Base-by-base conservation (phyloP, 2,888 invertebrate species). In the Cecidostiba fungosa region DNA sequence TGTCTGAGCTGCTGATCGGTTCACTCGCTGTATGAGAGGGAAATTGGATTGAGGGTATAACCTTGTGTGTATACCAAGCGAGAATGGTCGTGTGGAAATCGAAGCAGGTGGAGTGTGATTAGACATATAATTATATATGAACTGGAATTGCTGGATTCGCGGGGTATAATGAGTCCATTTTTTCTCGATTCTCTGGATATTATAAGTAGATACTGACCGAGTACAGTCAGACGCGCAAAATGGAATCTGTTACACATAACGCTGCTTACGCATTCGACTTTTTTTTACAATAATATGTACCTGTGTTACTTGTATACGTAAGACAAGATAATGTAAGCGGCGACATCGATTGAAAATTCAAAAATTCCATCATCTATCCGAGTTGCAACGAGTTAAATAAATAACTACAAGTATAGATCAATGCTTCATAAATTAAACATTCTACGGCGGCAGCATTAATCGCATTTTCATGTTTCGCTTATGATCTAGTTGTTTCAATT, bases 401-500 rank as follows among this genome's bases (percentile, higher is more conserved):
- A 39, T 39, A 66, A 23, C 36, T 54, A 10, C 2, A 59, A 79
- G 70, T 70, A 70, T 32, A 1, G 32, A 1, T 10, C 12, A 70
- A 72, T 32, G 29, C 54, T 43, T 74, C 50, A 62, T 69, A 76
- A 85, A 81, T 85, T 32, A 77, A 83, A 80, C 69, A 81, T 72
- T 43, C 77, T 50, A 16, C 32, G 39, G 23, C n/a, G 23, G n/a
- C 8, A 8, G 62, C 23, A 26, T 77, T 85, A 81, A 85, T 77
- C 66, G 70, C 12, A 74, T 82, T 74, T 82, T 29, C 39, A 54
- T 19, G 62, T 43, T 43, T 59, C 23, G 29, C 59, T 78, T 36
- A 3, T 32, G 43, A 78, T 85, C 85, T 70, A 32, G 74, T 82
- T 85, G 54, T 74, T 82, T 82, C 73, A 66, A 70, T 79, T 77